These are phyloP conservation scores for Girardinichthys multiradiatus DNA, from an alignment of 2,113 vertebrate species.

Conservation along the genomic window DNA sequence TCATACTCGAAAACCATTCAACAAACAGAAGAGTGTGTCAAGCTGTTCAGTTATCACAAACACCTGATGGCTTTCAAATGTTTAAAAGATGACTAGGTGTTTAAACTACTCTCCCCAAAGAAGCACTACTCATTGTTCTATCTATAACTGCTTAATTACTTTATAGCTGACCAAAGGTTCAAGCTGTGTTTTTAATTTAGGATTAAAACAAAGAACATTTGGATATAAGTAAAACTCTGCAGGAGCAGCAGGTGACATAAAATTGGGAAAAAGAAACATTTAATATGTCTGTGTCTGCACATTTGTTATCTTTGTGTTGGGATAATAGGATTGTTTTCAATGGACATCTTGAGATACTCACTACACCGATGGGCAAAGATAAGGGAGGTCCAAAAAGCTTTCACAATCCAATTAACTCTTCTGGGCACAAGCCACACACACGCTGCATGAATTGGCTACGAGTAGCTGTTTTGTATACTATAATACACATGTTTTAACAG, in stretches of 20 bases:
- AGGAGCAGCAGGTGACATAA: no score
- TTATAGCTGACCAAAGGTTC: no score
- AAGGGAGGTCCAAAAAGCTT: conserved; percentile 45
- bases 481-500: conserved; percentile 1
- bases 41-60: no score
- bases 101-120: no score
- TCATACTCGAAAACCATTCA: no score
- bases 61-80: no score
- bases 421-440: conserved; percentile 26
- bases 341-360: conserved; percentile 40
- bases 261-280: not conserved
- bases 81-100: no score
- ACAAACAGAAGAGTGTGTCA: no score
- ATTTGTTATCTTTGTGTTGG: conserved; percentile 45
- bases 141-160: no score
- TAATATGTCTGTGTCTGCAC: not conserved
- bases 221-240: no score
- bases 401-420: conserved; percentile 58
- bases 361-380: conserved; percentile 50
- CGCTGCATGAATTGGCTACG: conserved; percentile 3
- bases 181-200: not conserved
- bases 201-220: not conserved
- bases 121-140: no score
- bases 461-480: not conserved
- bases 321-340: conserved; percentile 54